Percentiles rank a stretch among this genome's conserved stretches.
These are phyloP conservation scores for Bradypus variegatus DNA, from an alignment of 2,797 vertebrate genomes.

Conservation along the genomic window DNA sequence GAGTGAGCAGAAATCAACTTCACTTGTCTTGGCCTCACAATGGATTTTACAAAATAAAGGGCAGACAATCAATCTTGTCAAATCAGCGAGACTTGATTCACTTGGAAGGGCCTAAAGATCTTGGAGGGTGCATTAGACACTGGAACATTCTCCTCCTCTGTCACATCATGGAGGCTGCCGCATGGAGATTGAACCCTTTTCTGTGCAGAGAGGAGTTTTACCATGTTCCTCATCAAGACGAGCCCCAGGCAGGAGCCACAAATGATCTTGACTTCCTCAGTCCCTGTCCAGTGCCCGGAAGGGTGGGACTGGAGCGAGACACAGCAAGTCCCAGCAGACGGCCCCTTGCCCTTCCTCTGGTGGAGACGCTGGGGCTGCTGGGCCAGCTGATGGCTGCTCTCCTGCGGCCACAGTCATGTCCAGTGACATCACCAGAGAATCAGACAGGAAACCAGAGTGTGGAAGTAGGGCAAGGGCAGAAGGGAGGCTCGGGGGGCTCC, in stretches of 20 bases:
- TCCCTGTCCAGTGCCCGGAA: background rate
- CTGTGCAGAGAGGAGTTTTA: background rate
- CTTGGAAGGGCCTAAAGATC: conserved; percentile 45
- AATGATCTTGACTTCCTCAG: background rate
- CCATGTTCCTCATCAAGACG: background rate
- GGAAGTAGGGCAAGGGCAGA: background rate
- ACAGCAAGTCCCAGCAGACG: background rate
- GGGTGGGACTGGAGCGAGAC: background rate
- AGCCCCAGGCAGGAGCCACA: background rate
- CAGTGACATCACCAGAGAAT: background rate
- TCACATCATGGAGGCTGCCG: background rate
- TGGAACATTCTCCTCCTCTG: conserved; percentile 1
- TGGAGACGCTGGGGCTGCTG: background rate
- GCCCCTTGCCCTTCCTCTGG: background rate
- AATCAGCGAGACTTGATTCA: conserved; percentile 60
- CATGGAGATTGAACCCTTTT: background rate
- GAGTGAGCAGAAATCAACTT: conserved; percentile 61
- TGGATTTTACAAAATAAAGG: conserved; percentile 57
- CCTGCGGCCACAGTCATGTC: background rate
- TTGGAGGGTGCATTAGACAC: conserved; percentile 7
- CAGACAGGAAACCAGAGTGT: background rate
- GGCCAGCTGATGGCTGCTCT: background rate
- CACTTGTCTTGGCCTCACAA: conserved; percentile 47
- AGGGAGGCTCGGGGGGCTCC: background rate
- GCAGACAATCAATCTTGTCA: conserved; percentile 62